Evolutionary conservation across 2,113 vertebrate species (phyloP), one percentile per base, ranked within the genome.

Genomic region (Sarotherodon lohbergeri): DNA sequence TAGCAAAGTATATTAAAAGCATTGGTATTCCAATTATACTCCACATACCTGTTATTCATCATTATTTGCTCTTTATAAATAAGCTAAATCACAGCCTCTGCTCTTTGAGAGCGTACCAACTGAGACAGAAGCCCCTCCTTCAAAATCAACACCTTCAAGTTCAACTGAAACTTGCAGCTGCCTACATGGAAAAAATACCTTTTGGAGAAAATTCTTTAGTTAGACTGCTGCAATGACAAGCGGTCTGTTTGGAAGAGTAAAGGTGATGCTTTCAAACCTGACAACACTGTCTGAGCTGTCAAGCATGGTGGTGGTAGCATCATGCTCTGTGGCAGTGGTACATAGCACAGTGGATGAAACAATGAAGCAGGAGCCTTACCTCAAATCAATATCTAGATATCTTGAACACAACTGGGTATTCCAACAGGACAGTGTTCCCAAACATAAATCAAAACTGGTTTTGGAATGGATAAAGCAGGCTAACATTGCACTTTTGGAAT

Each of bases 361-460:
- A 14, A 57, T 57, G 2, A 56, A 56, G 55, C 1, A 6, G 55
- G 22, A 56, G 22, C 22, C 0, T 0, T 13, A 27, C 4, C 22
- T 57, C 22, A 14, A 57, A 57, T 57, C 24, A 57, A 27, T 7
- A 57, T 56, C 55, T 57, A 27, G 55, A 27, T 57, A 27, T 27
- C 6, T 14, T 57, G 55, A 57, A 57, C 12, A 57, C 55, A 57
- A 57, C 55, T 14, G 12, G 12, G 55, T 57, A 27, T 57, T 57
- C 0, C 16, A 11, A 34, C 59, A 63, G 29, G 9, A 63, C 16
- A 63, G 59, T 63, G 29, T 11, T 63, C 59, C 59, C 16, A 63
- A 34, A 34, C 16, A 34, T 61, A 34, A 34, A 61, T 17, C 8
- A 32, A 19, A 34, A 17, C 14, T 61, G 16, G 57, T 61, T 61